Conservation (phyloP, 1,140 invertebrate species). For the Piezodorus guildinii region DNA sequence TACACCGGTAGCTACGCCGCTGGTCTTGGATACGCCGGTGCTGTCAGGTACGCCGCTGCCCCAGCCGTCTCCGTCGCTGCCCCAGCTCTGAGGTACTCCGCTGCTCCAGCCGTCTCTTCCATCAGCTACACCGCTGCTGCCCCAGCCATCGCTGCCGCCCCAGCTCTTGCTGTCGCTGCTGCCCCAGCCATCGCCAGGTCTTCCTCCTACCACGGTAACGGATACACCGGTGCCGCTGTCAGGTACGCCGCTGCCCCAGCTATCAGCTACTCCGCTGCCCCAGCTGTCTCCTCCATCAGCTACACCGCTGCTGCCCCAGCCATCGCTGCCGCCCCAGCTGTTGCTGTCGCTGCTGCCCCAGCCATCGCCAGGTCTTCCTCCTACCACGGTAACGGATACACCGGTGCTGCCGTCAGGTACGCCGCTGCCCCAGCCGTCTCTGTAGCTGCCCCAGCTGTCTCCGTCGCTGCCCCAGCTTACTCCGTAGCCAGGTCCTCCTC, state of each 20-base stretch:
- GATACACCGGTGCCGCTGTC: slow-evolving; percentile 17
- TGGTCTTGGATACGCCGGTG: neutral
- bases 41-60: slow-evolving; percentile 17
- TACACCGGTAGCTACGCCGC: slow-evolving; percentile 14
- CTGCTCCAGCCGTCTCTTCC: slow-evolving; percentile 1
- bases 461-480: slow-evolving; percentile 11
- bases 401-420: slow-evolving; percentile 11
- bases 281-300: slow-evolving; percentile 17
- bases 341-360: slow-evolving; percentile 18
- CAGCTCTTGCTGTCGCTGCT: slow-evolving; percentile 20
- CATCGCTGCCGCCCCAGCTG: slow-evolving; percentile 18
- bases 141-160: slow-evolving; percentile 2
- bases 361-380: slow-evolving; percentile 18
- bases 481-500: slow-evolving; percentile 1
- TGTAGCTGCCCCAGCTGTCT: slow-evolving; percentile 16
- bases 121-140: slow-evolving; percentile 8
- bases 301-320: slow-evolving; percentile 20
- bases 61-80: slow-evolving; percentile 2
- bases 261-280: slow-evolving; percentile 22
- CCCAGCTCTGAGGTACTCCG: slow-evolving; percentile 1
- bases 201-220: slow-evolving; percentile 14
- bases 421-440: slow-evolving; percentile 23
- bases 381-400: slow-evolving; percentile 18
- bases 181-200: neutral
- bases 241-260: slow-evolving; percentile 19